Percentiles rank a stretch among this genome's conserved stretches.
These are phyloP conservation scores for Aphaenogaster ashmeadi DNA, from an alignment of 1,140 invertebrate genomes.

Conservation along the genomic window DNA sequence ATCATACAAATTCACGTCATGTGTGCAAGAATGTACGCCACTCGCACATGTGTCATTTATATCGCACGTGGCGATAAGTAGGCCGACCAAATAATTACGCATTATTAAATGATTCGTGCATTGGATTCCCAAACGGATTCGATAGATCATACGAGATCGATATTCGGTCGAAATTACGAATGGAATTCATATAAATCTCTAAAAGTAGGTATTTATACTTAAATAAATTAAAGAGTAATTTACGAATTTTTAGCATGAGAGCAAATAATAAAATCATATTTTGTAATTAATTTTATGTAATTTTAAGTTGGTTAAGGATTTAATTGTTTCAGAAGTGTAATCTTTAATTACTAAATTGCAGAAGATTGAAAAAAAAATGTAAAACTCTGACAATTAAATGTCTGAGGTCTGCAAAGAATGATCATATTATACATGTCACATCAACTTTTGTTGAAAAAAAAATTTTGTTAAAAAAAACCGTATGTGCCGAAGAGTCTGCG, in stretches of 20 bases:
- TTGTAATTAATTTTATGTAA: neutral
- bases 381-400: neutral
- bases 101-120: slow-evolving; percentile 54
- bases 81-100: slow-evolving; percentile 66
- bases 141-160: slow-evolving; percentile 6
- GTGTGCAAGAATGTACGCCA: neutral
- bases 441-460: neutral
- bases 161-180: neutral
- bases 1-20: slow-evolving; percentile 20
- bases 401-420: neutral
- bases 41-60: slow-evolving; percentile 14
- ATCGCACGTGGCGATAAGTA: slow-evolving; percentile 40
- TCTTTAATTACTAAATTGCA: neutral
- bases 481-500: neutral
- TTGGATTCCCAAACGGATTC: slow-evolving; percentile 33
- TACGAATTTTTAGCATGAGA: neutral
- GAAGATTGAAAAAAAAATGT: neutral
- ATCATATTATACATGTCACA: neutral
- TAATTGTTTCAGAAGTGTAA: neutral
- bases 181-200: neutral
- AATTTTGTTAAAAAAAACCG: neutral
- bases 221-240: neutral
- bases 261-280: neutral
- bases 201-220: neutral
- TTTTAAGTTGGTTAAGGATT: neutral